Percentiles rank a stretch among this genome's conserved stretches.
Evolutionary conservation across 2,888 invertebrate species (phyloP).

Genomic region (Heteropelma amictum): DNA sequence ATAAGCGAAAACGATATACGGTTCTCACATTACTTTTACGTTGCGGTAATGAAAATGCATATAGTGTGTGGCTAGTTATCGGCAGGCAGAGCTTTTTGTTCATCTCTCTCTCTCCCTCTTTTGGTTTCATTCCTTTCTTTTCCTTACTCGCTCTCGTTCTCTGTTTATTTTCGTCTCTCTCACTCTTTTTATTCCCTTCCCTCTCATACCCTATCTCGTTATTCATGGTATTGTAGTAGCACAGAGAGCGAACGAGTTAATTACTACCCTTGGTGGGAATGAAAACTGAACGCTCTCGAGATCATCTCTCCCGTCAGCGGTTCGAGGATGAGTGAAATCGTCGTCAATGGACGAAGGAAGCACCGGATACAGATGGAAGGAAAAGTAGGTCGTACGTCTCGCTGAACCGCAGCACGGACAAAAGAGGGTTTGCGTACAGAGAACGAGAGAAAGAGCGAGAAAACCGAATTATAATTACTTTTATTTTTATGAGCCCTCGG

Average conservation of each 20-base stretch:
- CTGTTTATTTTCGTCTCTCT: background rate
- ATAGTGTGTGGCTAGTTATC: slow-evolving; percentile 39
- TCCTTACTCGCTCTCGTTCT: slow-evolving; percentile 13
- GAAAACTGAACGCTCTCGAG: slow-evolving; percentile 31
- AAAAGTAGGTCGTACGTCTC: slow-evolving; percentile 16
- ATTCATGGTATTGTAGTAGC: background rate
- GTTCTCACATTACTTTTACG: slow-evolving; percentile 7
- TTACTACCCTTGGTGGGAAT: slow-evolving; percentile 30
- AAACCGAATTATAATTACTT: background rate
- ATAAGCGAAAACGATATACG: slow-evolving; percentile 1
- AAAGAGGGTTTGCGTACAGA: background rate
- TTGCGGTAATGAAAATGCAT: slow-evolving; percentile 17
- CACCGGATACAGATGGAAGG: background rate
- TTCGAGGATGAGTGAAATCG: slow-evolving; percentile 16
- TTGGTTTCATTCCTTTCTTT: background rate
- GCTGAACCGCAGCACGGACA: slow-evolving; percentile 6
- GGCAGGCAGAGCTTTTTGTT: slow-evolving; percentile 32
- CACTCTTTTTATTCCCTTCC: background rate
- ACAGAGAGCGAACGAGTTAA: slow-evolving; percentile 28
- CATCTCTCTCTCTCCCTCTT: background rate
- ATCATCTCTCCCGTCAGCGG: slow-evolving; percentile 2
- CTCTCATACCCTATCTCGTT: background rate
- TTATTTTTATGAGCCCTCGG: background rate
- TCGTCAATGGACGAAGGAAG: slow-evolving; percentile 18
- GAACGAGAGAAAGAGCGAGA: slow-evolving; percentile 7